Evolutionary conservation across 2,797 vertebrate genomes (phyloP).

Genomic region (Uromys caudimaculatus): DNA sequence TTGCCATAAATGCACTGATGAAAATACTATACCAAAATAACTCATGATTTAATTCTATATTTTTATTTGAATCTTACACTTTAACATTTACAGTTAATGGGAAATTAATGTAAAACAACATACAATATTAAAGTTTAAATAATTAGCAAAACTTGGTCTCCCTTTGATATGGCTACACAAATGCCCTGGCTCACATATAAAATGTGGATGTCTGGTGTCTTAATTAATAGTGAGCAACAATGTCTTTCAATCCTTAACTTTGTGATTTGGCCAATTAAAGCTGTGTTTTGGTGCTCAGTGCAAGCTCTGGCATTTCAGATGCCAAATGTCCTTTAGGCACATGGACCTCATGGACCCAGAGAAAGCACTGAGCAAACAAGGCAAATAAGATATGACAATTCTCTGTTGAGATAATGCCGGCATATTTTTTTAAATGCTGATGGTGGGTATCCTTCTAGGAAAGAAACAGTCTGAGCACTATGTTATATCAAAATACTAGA

Average conservation of each 20-base stretch:
- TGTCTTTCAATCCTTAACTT: not conserved
- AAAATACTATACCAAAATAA: not conserved
- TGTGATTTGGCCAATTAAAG: not conserved
- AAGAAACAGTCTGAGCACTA: not conserved
- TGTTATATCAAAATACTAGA: not conserved
- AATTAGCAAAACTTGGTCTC: not conserved
- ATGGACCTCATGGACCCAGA: not conserved
- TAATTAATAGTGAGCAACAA: not conserved
- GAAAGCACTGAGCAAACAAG: not conserved
- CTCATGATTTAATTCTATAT: not conserved
- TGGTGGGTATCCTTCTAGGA: not conserved
- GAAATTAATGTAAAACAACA: not conserved
- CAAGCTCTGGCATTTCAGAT: not conserved
- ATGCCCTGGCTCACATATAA: not conserved
- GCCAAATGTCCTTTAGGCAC: not conserved
- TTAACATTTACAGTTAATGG: not conserved
- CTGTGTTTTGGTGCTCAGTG: not conserved
- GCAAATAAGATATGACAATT: not conserved
- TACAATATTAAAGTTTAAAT: not conserved
- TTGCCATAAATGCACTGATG: not conserved
- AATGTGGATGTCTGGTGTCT: not conserved
- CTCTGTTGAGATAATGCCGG: not conserved
- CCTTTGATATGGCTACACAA: not conserved
- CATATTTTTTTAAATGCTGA: not conserved
- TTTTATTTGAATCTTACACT: constrained; percentile 4